A percentile compares a stretch with the other conserved stretches of the same genome.
phyloP scores from a whole-genome alignment of 1,140 invertebrate genomes.

The Theocolax elegans region DNA sequence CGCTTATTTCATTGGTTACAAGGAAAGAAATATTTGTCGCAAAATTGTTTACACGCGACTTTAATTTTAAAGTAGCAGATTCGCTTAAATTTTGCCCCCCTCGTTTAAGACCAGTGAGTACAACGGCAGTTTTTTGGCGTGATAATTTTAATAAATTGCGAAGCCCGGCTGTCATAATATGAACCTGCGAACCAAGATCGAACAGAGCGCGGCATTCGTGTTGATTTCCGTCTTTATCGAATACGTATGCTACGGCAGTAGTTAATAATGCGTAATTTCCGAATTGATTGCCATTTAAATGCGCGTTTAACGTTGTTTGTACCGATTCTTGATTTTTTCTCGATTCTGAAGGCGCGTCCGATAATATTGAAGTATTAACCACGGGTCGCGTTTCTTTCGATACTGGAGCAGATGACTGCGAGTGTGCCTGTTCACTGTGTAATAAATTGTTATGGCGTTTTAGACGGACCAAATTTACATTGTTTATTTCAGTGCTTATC shows the following conservation, averaged over 20 bases:
- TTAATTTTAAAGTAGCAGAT: neutral
- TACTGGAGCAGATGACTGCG: too few relatives aligned
- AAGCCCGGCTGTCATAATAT: constrained; percentile 32
- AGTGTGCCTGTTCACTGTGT: neutral
- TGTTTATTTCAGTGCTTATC: neutral
- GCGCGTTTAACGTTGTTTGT: neutral
- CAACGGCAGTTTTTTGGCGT: neutral
- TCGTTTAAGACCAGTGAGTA: neutral
- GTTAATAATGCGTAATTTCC: too few relatives aligned
- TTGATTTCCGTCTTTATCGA: constrained; percentile 23
- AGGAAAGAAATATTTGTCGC: neutral
- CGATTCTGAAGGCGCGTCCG: too few relatives aligned
- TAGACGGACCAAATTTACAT: neutral
- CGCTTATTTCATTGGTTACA: neutral
- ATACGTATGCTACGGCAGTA: constrained; percentile 25
- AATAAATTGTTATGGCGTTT: neutral
- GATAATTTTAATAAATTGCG: neutral
- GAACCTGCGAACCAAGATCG: constrained; percentile 32
- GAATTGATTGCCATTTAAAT: neutral
- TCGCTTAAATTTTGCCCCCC: neutral
- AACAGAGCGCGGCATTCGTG: constrained; percentile 35
- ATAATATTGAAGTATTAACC: neutral
- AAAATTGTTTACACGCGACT: neutral
- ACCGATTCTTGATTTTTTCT: too few relatives aligned
- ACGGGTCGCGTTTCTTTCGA: neutral